Percentiles rank a stretch among this genome's conserved stretches.
phyloP scores from a whole-genome alignment of 2,113 vertebrate genomes.

The Rostratula benghalensis region DNA sequence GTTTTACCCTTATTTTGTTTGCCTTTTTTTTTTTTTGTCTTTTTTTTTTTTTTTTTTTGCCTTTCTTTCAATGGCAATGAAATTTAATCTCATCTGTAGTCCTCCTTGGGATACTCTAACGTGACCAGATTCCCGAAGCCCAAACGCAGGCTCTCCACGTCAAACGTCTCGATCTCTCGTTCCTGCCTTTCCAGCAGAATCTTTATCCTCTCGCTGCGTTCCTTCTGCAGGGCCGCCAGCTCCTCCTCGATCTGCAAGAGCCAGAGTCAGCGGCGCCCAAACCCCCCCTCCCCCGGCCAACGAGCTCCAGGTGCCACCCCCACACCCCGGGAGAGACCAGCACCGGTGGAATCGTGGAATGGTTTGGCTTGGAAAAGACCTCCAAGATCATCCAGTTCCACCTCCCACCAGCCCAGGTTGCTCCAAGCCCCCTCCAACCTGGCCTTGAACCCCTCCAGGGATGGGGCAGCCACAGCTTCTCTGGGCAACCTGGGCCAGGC shows the following conservation, averaged over 20 bases:
- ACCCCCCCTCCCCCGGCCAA: fast-evolving
- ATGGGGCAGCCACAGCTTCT: too few species aligned
- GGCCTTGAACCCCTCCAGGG: too few species aligned
- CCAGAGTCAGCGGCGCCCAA: not conserved
- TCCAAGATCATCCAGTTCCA: not conserved
- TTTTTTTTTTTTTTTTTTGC: conserved; percentile 41
- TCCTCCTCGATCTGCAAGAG: conserved; percentile 95
- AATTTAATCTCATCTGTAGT: conserved; percentile 94
- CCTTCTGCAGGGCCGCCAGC: conserved; percentile 96
- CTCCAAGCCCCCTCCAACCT: not conserved
- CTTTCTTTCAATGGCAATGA: conserved; percentile 69
- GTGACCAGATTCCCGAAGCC: conserved; percentile 93
- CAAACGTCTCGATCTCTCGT: conserved; percentile 92
- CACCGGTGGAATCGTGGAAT: not conserved
- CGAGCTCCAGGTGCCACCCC: not conserved
- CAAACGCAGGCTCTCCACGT: conserved; percentile 95
- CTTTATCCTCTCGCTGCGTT: conserved; percentile 96
- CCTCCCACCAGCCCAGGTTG: not conserved
- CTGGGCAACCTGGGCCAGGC: too few species aligned
- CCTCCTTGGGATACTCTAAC: conserved; percentile 96
- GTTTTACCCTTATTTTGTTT: conserved; percentile 55
- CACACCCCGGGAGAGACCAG: not conserved
- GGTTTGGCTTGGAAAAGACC: not conserved
- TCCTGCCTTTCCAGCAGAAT: conserved; percentile 94
- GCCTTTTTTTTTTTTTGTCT: conserved; percentile 59